Evolutionary conservation across 2,797 vertebrate species (phyloP).

Genomic region (Urocyon cinereoargenteus): DNA sequence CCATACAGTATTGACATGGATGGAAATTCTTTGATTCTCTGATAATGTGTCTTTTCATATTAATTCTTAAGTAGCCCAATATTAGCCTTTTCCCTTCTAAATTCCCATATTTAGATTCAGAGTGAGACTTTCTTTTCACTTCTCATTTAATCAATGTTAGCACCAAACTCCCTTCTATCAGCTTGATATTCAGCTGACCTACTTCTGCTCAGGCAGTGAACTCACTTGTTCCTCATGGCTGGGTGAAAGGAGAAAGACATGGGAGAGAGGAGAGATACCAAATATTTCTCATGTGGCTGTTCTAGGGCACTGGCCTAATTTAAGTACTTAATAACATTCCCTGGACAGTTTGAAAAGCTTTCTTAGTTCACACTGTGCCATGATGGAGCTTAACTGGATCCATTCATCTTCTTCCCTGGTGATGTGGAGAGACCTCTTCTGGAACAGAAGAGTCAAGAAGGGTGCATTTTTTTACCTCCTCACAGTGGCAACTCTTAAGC

Average conservation of each 20-base stretch:
- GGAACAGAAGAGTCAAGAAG: neutral
- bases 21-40: conserved; percentile 16
- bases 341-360: neutral
- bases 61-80: conserved; percentile 62
- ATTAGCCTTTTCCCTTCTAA: conserved; percentile 66
- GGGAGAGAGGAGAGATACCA: neutral
- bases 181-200: conserved; percentile 76
- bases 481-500: neutral
- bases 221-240: neutral
- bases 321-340: neutral
- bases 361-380: neutral
- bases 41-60: neutral
- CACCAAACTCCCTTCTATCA: conserved; percentile 41
- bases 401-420: too few species aligned
- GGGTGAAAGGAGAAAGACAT: neutral
- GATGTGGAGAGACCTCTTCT: neutral
- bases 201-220: conserved; percentile 64
- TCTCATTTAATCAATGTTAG: conserved; percentile 64
- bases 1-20: neutral
- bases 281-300: neutral
- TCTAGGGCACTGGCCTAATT: too few species aligned
- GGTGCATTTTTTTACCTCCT: neutral
- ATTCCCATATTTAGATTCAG: conserved; percentile 77
- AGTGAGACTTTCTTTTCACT: conserved; percentile 68
- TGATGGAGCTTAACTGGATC: neutral